Evolutionary conservation across 2,113 vertebrate species (phyloP).

Genomic region (Oxygymnocypris stewartii): DNA sequence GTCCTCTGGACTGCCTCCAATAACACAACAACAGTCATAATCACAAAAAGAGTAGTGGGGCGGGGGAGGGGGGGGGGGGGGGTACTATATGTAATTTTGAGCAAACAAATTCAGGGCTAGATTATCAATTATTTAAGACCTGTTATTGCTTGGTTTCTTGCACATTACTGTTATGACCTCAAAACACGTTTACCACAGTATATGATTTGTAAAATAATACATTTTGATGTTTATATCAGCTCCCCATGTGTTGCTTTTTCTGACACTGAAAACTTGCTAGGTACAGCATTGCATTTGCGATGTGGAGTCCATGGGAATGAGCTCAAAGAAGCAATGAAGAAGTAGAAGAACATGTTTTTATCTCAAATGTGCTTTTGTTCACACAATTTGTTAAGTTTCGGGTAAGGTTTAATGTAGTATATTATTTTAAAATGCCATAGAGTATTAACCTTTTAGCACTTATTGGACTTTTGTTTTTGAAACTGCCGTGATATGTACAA

Average conservation of each 20-base stretch:
- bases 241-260: neutral
- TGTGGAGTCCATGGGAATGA: neutral
- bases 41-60: neutral
- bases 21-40: constrained; percentile 9
- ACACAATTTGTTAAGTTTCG: too few species aligned
- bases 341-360: neutral
- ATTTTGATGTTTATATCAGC: neutral
- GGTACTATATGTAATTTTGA: too few species aligned
- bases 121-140: neutral
- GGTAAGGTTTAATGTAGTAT: neutral
- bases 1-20: constrained; percentile 14
- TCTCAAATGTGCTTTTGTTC: neutral
- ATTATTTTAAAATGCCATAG: neutral
- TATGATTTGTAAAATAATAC: neutral
- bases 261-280: neutral
- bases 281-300: neutral
- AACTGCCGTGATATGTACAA: neutral
- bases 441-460: neutral
- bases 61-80: too few species aligned
- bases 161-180: neutral
- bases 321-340: too few species aligned
- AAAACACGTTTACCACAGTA: neutral
- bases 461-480: neutral
- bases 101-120: too few species aligned
- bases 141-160: neutral